Conservation (phyloP, 2,888 invertebrate genomes). For the Lampropteryx suffumata region DNA sequence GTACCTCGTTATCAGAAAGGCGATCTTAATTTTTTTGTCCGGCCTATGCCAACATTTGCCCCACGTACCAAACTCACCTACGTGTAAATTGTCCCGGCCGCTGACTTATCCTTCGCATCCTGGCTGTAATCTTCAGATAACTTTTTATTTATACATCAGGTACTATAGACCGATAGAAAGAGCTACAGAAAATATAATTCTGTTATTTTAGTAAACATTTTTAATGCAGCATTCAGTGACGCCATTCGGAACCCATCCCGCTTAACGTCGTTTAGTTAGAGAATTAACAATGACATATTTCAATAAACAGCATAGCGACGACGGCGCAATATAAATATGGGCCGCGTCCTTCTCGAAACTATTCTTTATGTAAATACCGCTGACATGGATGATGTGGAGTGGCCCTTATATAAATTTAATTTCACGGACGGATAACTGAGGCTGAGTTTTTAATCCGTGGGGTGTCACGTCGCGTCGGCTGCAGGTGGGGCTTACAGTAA, state of each 20-base stretch:
- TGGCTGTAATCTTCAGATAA: constrained; percentile 50
- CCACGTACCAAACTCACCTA: constrained; percentile 53
- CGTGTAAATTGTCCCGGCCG: constrained; percentile 64
- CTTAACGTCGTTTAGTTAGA: constrained; percentile 58
- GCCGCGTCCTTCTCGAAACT: constrained; percentile 71
- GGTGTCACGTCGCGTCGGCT: constrained; percentile 57
- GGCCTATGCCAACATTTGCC: constrained; percentile 71
- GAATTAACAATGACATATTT: constrained; percentile 81
- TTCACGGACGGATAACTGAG: constrained; percentile 62
- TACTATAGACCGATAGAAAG: constrained; percentile 46
- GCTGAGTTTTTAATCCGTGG: constrained; percentile 65
- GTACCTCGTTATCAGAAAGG: constrained; percentile 56
- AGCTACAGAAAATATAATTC: constrained; percentile 42
- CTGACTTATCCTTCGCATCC: constrained; percentile 67
- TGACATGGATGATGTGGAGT: constrained; percentile 72
- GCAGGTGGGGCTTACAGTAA: constrained; percentile 54
- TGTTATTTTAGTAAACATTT: constrained; percentile 78
- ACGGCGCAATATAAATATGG: constrained; percentile 74
- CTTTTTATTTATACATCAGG: constrained; percentile 49
- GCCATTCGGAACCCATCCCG: constrained; percentile 63
- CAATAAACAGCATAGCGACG: constrained; percentile 66
- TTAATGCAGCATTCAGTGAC: constrained; percentile 66
- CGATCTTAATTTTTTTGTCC: constrained; percentile 56
- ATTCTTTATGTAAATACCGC: constrained; percentile 77
- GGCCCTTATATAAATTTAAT: constrained; percentile 80